These are phyloP conservation scores for Chironex yamaguchii DNA, from an alignment of 30 jellyfish, hydroid and myxozoan genomes.

Conservation along the genomic window DNA sequence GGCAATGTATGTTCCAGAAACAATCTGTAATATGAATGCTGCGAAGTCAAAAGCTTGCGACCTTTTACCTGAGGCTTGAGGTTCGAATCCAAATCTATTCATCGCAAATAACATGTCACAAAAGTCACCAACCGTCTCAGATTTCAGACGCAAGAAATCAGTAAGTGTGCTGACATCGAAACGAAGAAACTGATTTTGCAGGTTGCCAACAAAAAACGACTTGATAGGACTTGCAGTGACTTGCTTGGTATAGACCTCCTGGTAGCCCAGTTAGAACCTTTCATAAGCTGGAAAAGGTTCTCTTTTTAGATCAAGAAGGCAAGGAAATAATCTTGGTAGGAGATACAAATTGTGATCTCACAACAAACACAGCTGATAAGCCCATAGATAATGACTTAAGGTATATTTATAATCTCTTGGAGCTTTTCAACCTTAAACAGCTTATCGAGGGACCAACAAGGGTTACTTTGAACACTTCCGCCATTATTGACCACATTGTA, in stretches of 20 bases:
- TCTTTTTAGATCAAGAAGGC: constrained; percentile 17
- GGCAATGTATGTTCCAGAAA: too few relatives aligned
- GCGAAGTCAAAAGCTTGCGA: too few relatives aligned
- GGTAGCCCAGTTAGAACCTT: constrained; percentile 48
- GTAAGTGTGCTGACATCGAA: too few relatives aligned
- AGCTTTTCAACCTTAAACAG: constrained; percentile 22
- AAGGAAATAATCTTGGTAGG: constrained; percentile 47
- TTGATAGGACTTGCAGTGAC: too few relatives aligned
- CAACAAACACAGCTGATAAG: constrained; percentile 9
- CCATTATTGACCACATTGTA: constrained; percentile 44
- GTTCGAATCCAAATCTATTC: too few relatives aligned
- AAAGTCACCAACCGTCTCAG: too few relatives aligned
- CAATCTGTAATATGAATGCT: too few relatives aligned
- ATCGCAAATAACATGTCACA: too few relatives aligned
- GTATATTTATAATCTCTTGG: constrained; percentile 14
- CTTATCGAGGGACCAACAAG: constrained; percentile 21
- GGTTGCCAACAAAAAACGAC: too few relatives aligned
- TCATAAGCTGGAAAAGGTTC: constrained; percentile 1
- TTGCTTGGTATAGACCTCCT: constrained; percentile 70
- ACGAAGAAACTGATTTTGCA: too few relatives aligned
- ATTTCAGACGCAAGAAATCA: too few relatives aligned
- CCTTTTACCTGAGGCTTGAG: too few relatives aligned
- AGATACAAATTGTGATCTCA: constrained; percentile 44
- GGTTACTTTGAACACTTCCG: constrained; percentile 33
- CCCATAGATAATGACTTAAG: constrained; percentile 26